Conservation (phyloP, 2,888 invertebrate species). For the Hyposoter didymator region DNA sequence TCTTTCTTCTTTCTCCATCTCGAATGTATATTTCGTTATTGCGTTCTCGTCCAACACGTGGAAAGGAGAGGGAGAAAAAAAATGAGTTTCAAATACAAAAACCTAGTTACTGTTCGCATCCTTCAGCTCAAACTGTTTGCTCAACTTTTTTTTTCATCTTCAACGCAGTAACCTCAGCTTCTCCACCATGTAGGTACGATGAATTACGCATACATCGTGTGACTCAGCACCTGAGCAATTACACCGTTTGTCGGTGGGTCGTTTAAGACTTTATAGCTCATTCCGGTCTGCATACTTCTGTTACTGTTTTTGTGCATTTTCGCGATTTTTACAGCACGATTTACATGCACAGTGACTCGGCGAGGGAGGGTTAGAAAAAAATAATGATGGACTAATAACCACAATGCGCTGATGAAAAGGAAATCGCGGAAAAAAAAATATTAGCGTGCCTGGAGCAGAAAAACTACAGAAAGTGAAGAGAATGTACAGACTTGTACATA, state of each 20-base stretch:
- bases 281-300: background rate
- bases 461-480: too few species aligned
- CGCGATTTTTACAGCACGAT: slow-evolving; percentile 2
- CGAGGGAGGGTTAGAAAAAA: slow-evolving; percentile 8
- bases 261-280: slow-evolving; percentile 10
- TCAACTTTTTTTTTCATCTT: slow-evolving; percentile 34
- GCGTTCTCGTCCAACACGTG: slow-evolving; percentile 14
- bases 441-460: background rate
- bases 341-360: background rate
- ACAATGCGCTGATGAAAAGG: background rate
- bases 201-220: slow-evolving; percentile 47
- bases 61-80: slow-evolving; percentile 15
- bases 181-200: slow-evolving; percentile 14
- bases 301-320: background rate
- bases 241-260: slow-evolving; percentile 47
- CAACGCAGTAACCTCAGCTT: slow-evolving; percentile 19
- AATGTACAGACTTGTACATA: too few species aligned
- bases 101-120: slow-evolving; percentile 41
- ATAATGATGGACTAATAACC: background rate
- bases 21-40: slow-evolving; percentile 13
- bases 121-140: slow-evolving; percentile 24
- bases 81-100: slow-evolving; percentile 5
- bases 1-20: slow-evolving; percentile 31
- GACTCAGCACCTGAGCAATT: slow-evolving; percentile 42
- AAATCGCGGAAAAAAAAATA: slow-evolving; percentile 1